Percentiles rank a stretch among this genome's conserved stretches.
phyloP scores from a whole-genome alignment of 2,888 invertebrate genomes.

The Dysmachus trigonus region DNA sequence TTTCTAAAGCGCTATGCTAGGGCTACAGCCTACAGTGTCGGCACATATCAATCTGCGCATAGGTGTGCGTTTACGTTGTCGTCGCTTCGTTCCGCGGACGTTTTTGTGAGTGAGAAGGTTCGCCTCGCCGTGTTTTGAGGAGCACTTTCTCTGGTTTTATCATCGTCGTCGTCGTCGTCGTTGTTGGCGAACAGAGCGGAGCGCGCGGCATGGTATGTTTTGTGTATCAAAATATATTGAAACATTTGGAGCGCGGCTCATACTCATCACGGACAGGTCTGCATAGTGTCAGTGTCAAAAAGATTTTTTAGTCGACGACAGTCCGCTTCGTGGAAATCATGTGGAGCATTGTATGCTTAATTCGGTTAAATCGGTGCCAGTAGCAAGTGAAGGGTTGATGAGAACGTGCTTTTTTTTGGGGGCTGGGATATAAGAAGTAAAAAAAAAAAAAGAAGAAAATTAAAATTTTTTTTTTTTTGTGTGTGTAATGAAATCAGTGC shows the following conservation, averaged over 20 bases:
- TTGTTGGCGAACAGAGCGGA: neutral
- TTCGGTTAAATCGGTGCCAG: conserved; percentile 36
- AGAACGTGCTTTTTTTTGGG: neutral
- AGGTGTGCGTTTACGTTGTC: neutral
- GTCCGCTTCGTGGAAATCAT: conserved; percentile 63
- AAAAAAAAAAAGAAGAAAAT: neutral
- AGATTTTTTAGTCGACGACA: conserved; percentile 61
- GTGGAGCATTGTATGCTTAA: conserved; percentile 51
- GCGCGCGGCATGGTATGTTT: conserved; percentile 2
- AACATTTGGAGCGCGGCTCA: conserved; percentile 34
- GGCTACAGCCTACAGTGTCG: neutral
- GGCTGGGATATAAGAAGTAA: neutral
- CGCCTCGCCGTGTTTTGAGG: neutral
- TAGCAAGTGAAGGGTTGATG: conserved; percentile 44
- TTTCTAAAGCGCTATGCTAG: neutral
- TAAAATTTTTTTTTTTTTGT: neutral
- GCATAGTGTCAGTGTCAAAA: conserved; percentile 63
- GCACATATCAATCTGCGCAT: neutral
- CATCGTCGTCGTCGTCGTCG: neutral
- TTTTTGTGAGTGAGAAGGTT: neutral
- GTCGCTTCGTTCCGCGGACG: neutral
- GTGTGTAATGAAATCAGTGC: neutral
- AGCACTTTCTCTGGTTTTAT: neutral
- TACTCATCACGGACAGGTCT: conserved; percentile 43
- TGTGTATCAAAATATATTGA: conserved; percentile 38